Percentiles rank a stretch among this genome's conserved stretches.
Conservation (phyloP, 1,140 invertebrate genomes). For the Scylla paramamosain region DNA sequence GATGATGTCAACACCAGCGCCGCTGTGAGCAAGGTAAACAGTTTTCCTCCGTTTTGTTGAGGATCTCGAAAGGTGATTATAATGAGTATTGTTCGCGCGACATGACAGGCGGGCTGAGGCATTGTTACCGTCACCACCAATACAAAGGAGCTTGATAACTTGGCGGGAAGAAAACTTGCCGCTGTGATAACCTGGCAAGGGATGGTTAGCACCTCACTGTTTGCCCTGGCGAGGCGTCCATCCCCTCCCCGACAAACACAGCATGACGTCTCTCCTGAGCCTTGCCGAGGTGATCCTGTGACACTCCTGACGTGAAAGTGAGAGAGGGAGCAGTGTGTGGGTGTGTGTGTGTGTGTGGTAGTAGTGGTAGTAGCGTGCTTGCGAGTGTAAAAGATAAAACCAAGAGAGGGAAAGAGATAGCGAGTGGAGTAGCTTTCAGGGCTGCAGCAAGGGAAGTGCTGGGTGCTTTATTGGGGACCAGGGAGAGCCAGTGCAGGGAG, state of each 20-base stretch:
- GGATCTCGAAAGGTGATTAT: neutral
- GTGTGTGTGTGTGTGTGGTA: neutral
- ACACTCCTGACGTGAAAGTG: neutral
- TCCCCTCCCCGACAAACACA: neutral
- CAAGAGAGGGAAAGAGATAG: neutral
- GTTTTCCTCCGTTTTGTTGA: neutral
- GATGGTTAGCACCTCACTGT: neutral
- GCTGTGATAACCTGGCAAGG: neutral
- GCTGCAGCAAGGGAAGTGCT: neutral
- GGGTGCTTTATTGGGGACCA: neutral
- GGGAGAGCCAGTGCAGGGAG: neutral
- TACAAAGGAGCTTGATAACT: slow-evolving; percentile 37
- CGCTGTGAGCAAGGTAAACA: slow-evolving; percentile 49
- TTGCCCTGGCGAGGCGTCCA: neutral
- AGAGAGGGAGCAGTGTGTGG: too few species aligned
- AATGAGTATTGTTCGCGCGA: neutral
- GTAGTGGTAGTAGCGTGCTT: too few species aligned
- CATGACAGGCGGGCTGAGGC: slow-evolving; percentile 4
- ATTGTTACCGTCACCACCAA: neutral
- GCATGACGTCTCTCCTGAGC: neutral
- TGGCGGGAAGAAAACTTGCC: neutral
- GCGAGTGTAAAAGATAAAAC: too few species aligned
- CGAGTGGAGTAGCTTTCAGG: neutral
- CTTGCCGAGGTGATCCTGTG: neutral
- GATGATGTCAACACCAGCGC: slow-evolving; percentile 54